phyloP scores from a whole-genome alignment of 2,888 invertebrate species.

The Acanthosoma haemorrhoidale region DNA sequence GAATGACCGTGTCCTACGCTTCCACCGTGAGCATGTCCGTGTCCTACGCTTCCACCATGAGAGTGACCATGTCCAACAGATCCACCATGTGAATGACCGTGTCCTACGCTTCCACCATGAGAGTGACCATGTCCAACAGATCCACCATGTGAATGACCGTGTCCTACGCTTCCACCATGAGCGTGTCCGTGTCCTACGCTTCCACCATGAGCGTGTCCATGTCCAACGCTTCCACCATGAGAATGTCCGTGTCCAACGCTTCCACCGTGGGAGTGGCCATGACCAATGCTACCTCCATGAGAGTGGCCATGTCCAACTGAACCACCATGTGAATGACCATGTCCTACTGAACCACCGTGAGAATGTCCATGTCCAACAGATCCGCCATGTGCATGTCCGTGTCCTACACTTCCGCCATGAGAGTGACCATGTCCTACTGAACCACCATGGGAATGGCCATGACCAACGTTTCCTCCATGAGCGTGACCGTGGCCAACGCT shows the following conservation, averaged over 20 bases:
- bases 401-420: conserved; percentile 36
- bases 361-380: conserved; percentile 37
- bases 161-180: conserved; percentile 37
- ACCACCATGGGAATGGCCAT: conserved; percentile 36
- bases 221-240: conserved; percentile 36
- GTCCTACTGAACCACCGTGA: conserved; percentile 36
- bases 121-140: conserved; percentile 38
- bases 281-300: conserved; percentile 36
- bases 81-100: conserved; percentile 38
- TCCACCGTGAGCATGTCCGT: conserved; percentile 37
- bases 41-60: conserved; percentile 37
- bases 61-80: conserved; percentile 37
- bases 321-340: conserved; percentile 37
- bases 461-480: conserved; percentile 36
- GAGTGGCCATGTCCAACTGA: conserved; percentile 36
- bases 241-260: conserved; percentile 36
- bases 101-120: conserved; percentile 38
- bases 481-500: conserved; percentile 37
- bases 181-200: conserved; percentile 36
- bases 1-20: conserved; percentile 38
- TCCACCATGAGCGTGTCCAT: conserved; percentile 38
- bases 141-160: conserved; percentile 38
- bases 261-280: conserved; percentile 38
- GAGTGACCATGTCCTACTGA: conserved; percentile 36
- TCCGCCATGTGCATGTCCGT: conserved; percentile 37